Conservation (phyloP, 2,888 invertebrate genomes). For the Automeris io region DNA sequence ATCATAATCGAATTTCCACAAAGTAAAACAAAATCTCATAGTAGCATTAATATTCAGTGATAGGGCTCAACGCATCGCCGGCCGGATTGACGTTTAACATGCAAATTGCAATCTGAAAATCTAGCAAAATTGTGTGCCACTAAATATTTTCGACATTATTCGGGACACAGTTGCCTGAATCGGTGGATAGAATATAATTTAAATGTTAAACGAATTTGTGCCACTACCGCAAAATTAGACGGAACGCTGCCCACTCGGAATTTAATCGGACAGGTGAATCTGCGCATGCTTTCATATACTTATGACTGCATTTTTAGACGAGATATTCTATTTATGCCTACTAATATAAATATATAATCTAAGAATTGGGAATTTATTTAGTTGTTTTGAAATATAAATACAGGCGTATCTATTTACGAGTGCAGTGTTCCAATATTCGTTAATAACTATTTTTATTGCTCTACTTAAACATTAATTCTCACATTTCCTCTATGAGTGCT, state of each 20-base stretch:
- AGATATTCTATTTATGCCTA: neutral
- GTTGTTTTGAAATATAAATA: too few relatives aligned
- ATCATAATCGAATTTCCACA: constrained; percentile 74
- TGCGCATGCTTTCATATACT: constrained; percentile 8
- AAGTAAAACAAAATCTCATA: constrained; percentile 75
- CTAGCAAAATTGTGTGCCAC: constrained; percentile 69
- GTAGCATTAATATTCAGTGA: constrained; percentile 73
- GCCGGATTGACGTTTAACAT: constrained; percentile 73
- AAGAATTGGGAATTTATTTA: too few relatives aligned
- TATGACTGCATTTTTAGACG: constrained; percentile 3
- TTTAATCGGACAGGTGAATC: constrained; percentile 55
- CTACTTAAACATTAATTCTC: too few relatives aligned
- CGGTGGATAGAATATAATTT: constrained; percentile 69
- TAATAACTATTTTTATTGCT: too few relatives aligned
- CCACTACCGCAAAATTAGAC: constrained; percentile 64
- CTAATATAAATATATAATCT: too few relatives aligned
- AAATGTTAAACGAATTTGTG: constrained; percentile 72
- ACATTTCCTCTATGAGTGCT: too few relatives aligned
- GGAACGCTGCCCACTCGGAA: constrained; percentile 43
- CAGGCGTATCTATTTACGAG: too few relatives aligned
- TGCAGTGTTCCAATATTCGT: too few relatives aligned
- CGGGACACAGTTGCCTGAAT: constrained; percentile 67
- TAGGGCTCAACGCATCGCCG: constrained; percentile 70
- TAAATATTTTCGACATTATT: constrained; percentile 72
- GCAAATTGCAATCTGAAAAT: constrained; percentile 75